Conservation (phyloP, 2,113 vertebrate species). For the Zootoca vivipara region DNA sequence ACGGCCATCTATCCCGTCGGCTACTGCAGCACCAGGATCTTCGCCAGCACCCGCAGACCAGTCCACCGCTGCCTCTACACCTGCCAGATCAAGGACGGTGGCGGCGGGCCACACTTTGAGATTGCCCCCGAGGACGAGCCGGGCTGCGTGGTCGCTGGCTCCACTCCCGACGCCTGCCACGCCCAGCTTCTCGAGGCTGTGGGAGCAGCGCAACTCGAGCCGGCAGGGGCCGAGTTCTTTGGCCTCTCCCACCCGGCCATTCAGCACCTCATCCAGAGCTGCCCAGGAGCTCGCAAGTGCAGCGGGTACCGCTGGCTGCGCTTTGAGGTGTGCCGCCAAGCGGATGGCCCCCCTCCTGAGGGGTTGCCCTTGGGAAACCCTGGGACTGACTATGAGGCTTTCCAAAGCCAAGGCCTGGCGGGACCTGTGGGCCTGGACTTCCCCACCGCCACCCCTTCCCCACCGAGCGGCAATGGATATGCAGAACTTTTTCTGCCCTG, state of each 20-base stretch:
- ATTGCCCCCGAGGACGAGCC: slow-evolving; percentile 91
- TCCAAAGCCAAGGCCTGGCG: slow-evolving; percentile 55
- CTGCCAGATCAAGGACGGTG: slow-evolving; percentile 90
- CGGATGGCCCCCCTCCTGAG: slow-evolving; percentile 77
- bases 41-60: slow-evolving; percentile 82
- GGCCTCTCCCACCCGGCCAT: slow-evolving; percentile 89
- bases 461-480: slow-evolving; percentile 21
- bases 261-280: slow-evolving; percentile 92
- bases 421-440: slow-evolving; percentile 9
- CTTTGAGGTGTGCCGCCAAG: slow-evolving; percentile 84
- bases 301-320: slow-evolving; percentile 88
- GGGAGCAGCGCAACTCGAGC: slow-evolving; percentile 72
- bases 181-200: slow-evolving; percentile 82
- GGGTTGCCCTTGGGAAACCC: slow-evolving; percentile 78
- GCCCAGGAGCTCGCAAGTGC: slow-evolving; percentile 88
- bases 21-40: slow-evolving; percentile 88
- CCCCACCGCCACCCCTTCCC: slow-evolving; percentile 4
- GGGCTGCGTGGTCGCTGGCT: slow-evolving; percentile 81
- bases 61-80: slow-evolving; percentile 89
- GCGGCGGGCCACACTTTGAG: slow-evolving; percentile 87
- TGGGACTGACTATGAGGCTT: slow-evolving; percentile 83
- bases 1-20: slow-evolving; percentile 89
- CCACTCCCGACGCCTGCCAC: slow-evolving; percentile 83
- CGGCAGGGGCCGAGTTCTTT: slow-evolving; percentile 89
- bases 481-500: slow-evolving; percentile 27